phyloP scores from a whole-genome alignment of 2,113 vertebrate genomes.

The Pantherophis guttatus region DNA sequence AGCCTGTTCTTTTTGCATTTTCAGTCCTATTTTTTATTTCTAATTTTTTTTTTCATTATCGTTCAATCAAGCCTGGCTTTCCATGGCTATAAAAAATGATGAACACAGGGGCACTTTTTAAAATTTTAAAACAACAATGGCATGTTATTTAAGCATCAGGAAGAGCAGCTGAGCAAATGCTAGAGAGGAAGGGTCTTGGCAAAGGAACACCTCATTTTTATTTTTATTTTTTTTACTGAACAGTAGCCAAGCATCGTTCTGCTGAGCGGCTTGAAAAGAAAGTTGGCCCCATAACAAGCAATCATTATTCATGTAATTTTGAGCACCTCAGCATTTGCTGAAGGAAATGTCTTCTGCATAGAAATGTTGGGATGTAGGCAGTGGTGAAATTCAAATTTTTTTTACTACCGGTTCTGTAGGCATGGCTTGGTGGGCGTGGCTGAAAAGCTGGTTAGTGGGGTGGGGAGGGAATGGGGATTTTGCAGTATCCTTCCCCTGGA shows the following conservation, averaged over 20 bases:
- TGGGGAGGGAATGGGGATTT: too few species aligned
- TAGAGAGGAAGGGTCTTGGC: background rate
- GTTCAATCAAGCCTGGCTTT: background rate
- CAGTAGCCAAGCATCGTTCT: background rate
- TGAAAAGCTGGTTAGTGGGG: too few species aligned
- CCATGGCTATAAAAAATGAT: background rate
- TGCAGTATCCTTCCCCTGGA: too few species aligned
- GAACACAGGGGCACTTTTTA: background rate
- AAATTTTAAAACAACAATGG: background rate
- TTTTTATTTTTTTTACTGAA: background rate
- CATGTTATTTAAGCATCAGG: background rate
- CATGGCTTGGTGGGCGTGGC: too few species aligned
- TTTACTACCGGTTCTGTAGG: too few species aligned
- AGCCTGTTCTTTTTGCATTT: background rate
- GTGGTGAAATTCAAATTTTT: too few species aligned
- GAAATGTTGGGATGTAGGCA: background rate
- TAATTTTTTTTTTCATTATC: background rate
- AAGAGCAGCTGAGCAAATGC: background rate
- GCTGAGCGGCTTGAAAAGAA: background rate
- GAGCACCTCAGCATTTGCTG: background rate
- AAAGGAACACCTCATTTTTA: background rate
- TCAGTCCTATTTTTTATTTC: background rate
- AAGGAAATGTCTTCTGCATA: background rate
- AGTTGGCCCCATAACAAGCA: background rate
- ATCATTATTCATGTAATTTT: background rate